Conservation (phyloP, 2,888 invertebrate species). For the Synanthedon formicaeformis region DNA sequence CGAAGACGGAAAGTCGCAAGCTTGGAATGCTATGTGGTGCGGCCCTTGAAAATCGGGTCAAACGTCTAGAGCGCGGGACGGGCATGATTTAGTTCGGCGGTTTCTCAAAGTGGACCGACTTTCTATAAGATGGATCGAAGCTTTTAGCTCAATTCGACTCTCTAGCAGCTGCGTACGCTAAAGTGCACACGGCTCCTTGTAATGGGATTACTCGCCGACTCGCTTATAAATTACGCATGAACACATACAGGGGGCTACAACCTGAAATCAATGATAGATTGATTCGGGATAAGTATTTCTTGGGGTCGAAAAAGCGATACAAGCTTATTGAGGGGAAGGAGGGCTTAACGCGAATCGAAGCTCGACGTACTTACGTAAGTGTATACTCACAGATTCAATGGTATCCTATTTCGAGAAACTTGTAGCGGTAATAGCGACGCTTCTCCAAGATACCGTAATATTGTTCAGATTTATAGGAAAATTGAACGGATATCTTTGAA, state of each 20-base stretch:
- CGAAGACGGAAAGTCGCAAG: constrained; percentile 5
- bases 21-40: constrained; percentile 26
- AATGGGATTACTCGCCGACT: constrained; percentile 37
- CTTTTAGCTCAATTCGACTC: constrained; percentile 59
- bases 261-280: constrained; percentile 25
- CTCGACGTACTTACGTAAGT: not conserved
- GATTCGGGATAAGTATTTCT: constrained; percentile 6
- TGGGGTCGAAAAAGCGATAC: not conserved
- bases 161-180: constrained; percentile 40
- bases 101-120: constrained; percentile 55
- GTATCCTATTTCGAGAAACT: not conserved
- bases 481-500: not conserved
- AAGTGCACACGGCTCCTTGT: constrained; percentile 21
- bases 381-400: not conserved
- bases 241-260: constrained; percentile 18
- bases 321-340: not conserved
- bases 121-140: constrained; percentile 57
- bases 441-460: not conserved
- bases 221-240: constrained; percentile 43
- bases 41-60: constrained; percentile 49
- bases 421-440: not conserved
- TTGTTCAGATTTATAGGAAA: not conserved
- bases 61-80: constrained; percentile 29
- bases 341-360: not conserved
- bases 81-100: constrained; percentile 50